These are phyloP conservation scores for Dendroctonus ponderosae DNA, from an alignment of 1,140 invertebrate species.

Conservation along the genomic window DNA sequence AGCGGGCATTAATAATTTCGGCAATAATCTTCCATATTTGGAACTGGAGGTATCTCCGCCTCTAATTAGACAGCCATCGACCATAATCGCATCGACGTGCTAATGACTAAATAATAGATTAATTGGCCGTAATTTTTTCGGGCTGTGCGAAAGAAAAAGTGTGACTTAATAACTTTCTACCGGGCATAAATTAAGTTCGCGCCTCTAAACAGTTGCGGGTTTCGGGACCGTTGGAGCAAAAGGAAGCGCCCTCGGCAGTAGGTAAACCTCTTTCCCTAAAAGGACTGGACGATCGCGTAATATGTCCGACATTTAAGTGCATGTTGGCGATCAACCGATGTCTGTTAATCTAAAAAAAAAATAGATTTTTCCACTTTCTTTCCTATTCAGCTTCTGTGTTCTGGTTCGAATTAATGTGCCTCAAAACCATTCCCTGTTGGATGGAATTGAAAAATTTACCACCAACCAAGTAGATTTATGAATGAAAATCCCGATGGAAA, in stretches of 20 bases:
- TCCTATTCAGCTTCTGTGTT: too few species aligned
- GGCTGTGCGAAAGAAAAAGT: slow-evolving; percentile 23
- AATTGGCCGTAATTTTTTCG: slow-evolving; percentile 27
- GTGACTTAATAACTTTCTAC: slow-evolving; percentile 31
- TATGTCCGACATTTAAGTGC: slow-evolving; percentile 13
- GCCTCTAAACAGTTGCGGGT: slow-evolving; percentile 22
- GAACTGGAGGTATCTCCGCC: background rate
- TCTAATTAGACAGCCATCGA: slow-evolving; percentile 24
- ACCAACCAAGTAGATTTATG: too few species aligned
- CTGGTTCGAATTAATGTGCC: too few species aligned
- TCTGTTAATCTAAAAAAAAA: too few species aligned
- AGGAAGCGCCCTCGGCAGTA: slow-evolving; percentile 33
- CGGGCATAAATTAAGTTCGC: slow-evolving; percentile 35
- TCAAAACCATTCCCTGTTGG: too few species aligned
- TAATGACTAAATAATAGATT: slow-evolving; percentile 35
- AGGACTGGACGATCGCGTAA: slow-evolving; percentile 33
- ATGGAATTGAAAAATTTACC: too few species aligned
- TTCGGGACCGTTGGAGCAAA: slow-evolving; percentile 22
- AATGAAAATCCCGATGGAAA: too few species aligned
- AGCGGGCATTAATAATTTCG: too few species aligned
- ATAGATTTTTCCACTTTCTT: too few species aligned
- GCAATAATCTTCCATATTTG: too few species aligned
- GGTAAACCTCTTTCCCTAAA: slow-evolving; percentile 38
- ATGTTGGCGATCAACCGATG: too few species aligned
- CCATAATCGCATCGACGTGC: slow-evolving; percentile 23